Evolutionary conservation across 2,888 invertebrate genomes (phyloP), one percentile per base, ranked within the genome.

Genomic region (Oligia strigilis): DNA sequence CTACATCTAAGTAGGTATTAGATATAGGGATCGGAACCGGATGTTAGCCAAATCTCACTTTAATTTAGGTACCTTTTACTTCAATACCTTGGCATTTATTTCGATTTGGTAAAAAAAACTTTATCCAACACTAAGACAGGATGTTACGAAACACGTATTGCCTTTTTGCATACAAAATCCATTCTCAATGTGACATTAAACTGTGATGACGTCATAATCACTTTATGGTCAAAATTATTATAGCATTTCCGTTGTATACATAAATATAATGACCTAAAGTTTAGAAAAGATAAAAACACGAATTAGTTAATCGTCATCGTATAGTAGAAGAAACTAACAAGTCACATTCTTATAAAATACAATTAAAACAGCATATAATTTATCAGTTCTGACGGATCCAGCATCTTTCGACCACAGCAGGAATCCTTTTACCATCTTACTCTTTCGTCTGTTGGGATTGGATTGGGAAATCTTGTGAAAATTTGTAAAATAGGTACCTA

Each of bases 131-230:
- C 65, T 66, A 29, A 29, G 64, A 69, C 73, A 84, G 84, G 84
- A 84, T 82, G 75, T 84, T 82, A 78, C 60, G 40, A 66, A 75
- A 84, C 55, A 73, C 13, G 4, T 23, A 62, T 23, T 40, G 23
- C 17, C 43, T 65, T 84, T 78, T 84, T 82, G 85, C 84, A 84
- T 84, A 75, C 23, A 19, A 70, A 77, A 82, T 60, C 62, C 52
- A 75, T 77, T 77, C 70, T 71, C 64, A 78, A 84, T 55, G 60
- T 87, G 79, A 77, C 77, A 78, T 84, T 87, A 72, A 66, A 64
- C 65, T 49, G 5, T 19, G 52, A 62, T 86, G 87, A 87, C 77
- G 67, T 78, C 87, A 87, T 79, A 77, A 36, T 78, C 43, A n/a
- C 23, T 82, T 71, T 74, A 84, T 83, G 40, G 65, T 60, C 60